Percentiles rank a stretch among this genome's conserved stretches.
These are phyloP conservation scores for Epicauta chinensis DNA, from an alignment of 1,140 invertebrate genomes.

Conservation along the genomic window DNA sequence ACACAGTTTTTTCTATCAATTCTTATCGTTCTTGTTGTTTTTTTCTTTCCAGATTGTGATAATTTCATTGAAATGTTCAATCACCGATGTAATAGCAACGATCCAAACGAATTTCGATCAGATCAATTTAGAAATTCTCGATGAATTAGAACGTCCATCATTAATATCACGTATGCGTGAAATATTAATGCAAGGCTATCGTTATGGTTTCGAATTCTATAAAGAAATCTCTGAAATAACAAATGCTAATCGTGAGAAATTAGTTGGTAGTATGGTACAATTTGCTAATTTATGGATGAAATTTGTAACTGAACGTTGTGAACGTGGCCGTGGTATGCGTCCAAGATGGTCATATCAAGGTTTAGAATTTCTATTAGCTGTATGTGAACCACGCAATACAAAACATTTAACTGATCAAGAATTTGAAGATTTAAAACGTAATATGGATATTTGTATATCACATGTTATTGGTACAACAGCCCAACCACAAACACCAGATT, in stretches of 20 bases:
- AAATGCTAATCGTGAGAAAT: constrained; percentile 24
- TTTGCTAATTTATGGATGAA: constrained; percentile 85
- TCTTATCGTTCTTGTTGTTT: not conserved
- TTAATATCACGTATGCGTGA: constrained; percentile 63
- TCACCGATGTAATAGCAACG: constrained; percentile 54
- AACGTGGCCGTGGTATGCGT: constrained; percentile 71
- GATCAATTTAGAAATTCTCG: constrained; percentile 50
- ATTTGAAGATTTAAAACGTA: constrained; percentile 56
- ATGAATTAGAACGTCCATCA: constrained; percentile 44
- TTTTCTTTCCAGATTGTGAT: constrained; percentile 50
- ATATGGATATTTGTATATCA: constrained; percentile 58
- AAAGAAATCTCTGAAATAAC: constrained; percentile 60
- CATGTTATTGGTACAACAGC: constrained; percentile 68
- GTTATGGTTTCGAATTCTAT: constrained; percentile 86
- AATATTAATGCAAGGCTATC: constrained; percentile 79
- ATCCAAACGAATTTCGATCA: constrained; percentile 56
- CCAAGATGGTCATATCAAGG: constrained; percentile 83
- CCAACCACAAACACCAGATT: constrained; percentile 40
- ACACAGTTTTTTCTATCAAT: no score
- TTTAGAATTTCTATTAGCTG: constrained; percentile 74
- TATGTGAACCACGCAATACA: constrained; percentile 76
- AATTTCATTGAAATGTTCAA: constrained; percentile 53
- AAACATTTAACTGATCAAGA: constrained; percentile 65
- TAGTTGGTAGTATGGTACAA: constrained; percentile 50
- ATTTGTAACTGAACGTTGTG: constrained; percentile 75